Base-by-base conservation (phyloP, 2,797 vertebrate genomes). In the Squalus acanthias region DNA sequence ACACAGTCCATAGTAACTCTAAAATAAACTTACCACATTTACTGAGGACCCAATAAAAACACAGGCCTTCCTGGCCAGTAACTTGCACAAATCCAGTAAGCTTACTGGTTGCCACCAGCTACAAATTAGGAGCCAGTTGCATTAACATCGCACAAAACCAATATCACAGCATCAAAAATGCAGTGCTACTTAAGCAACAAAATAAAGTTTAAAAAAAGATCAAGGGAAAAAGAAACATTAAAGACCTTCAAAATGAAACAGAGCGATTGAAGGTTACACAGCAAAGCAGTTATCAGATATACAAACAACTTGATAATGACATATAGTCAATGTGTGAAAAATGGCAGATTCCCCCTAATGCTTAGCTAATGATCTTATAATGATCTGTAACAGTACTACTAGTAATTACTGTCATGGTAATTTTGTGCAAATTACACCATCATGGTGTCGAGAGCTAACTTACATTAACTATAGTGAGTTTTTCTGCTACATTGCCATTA, bases 321-420 rank as follows among this genome's bases (percentile, higher is more conserved):
- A 98, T 97, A 97, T 98, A 98, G 98, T 98, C 98, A 97, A 98
- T 98, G 97, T 97, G 97, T 98, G 97, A 98, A 98, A 98, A 98
- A 98, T 98, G 97, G 97, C 97, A 97, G 97, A 97, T 98, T 98
- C 97, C 97, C 97, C 96, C 97, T 98, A 98, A 98, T 98, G 97
- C 97, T 97, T 97, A 96, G 96, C 97, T 98, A 98, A 98, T 98
- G 97, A 98, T 97, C 97, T 97, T 97, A 97, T 98, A 98, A 98
- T 98, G 97, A 98, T 98, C 97, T 98, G 97, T 98, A 97, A 98
- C 96, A 97, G 97, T 97, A 96, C 97, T 97, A 97, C 97, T 97
- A 97, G 97, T 98, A 98, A 98, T 98, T 98, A 98, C 97, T 97
- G 97, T 97, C 98, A 97, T 97, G 97, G 97, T 95, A 97, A 96